phyloP scores from a whole-genome alignment of 1,140 invertebrate genomes.

The Pteromalus puparum region DNA sequence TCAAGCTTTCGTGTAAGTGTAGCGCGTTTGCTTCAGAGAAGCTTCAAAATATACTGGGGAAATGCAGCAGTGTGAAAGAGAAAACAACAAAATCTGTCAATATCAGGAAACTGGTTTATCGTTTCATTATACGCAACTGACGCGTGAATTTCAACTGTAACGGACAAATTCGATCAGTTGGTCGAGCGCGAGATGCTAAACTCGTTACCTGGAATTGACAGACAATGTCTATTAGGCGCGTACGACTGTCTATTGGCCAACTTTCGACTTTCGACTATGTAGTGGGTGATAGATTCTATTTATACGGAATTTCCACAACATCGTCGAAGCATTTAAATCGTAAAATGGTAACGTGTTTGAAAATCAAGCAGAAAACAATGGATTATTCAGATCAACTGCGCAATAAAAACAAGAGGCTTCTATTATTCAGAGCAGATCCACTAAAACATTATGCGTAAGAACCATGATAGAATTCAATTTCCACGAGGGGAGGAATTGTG shows the following conservation, averaged over 20 bases:
- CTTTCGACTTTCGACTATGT: too few relatives aligned
- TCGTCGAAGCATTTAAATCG: too few relatives aligned
- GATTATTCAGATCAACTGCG: neutral
- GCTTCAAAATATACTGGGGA: neutral
- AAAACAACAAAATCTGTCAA: neutral
- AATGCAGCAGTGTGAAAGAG: too few relatives aligned
- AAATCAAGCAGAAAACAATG: neutral
- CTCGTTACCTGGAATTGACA: neutral
- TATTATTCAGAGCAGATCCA: neutral
- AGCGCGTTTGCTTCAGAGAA: neutral
- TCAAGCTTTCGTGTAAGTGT: too few relatives aligned
- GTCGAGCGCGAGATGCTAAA: too few relatives aligned
- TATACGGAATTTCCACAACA: too few relatives aligned
- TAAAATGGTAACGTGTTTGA: too few relatives aligned
- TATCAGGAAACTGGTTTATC: neutral
- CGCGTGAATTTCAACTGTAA: neutral
- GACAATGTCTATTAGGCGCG: neutral
- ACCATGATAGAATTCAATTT: neutral
- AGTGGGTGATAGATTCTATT: too few relatives aligned
- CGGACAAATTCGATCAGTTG: neutral
- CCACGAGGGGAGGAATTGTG: neutral
- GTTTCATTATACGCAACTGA: neutral
- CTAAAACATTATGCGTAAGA: neutral
- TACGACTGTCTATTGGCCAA: too few relatives aligned
- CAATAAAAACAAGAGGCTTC: neutral